phyloP scores from a whole-genome alignment of 2,888 invertebrate genomes.

The Amiota mariae region DNA sequence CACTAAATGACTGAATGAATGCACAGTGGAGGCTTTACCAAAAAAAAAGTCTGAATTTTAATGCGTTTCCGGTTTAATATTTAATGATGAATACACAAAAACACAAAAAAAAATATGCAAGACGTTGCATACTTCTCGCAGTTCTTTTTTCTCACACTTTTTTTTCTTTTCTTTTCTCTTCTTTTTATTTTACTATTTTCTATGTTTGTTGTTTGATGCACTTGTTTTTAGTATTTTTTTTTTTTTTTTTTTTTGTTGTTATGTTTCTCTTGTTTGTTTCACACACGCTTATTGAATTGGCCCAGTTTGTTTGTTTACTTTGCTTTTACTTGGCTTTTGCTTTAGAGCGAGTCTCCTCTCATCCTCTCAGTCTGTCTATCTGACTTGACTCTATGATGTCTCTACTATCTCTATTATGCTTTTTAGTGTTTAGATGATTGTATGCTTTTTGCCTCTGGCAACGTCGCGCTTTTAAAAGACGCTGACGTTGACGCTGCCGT shows the following conservation, averaged over 20 bases:
- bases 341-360: not conserved
- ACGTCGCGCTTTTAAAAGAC: not conserved
- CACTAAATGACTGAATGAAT: too few species aligned
- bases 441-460: too few species aligned
- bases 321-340: not conserved
- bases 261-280: not conserved
- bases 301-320: conserved; percentile 51
- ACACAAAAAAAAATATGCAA: conserved; percentile 3
- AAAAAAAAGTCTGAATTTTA: not conserved
- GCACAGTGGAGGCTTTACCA: too few species aligned
- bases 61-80: not conserved
- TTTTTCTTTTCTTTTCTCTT: conserved; percentile 29
- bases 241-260: not conserved
- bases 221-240: conserved; percentile 44
- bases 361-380: not conserved
- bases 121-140: conserved; percentile 32
- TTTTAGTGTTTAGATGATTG: too few species aligned
- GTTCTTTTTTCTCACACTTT: conserved; percentile 45
- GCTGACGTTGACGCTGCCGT: not conserved
- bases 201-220: conserved; percentile 38
- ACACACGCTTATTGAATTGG: conserved; percentile 51
- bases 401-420: too few species aligned
- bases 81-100: not conserved
- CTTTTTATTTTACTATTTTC: conserved; percentile 28
- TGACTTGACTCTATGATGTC: too few species aligned